phyloP scores from a whole-genome alignment of 2,113 vertebrate genomes.

The Camelus bactrianus region DNA sequence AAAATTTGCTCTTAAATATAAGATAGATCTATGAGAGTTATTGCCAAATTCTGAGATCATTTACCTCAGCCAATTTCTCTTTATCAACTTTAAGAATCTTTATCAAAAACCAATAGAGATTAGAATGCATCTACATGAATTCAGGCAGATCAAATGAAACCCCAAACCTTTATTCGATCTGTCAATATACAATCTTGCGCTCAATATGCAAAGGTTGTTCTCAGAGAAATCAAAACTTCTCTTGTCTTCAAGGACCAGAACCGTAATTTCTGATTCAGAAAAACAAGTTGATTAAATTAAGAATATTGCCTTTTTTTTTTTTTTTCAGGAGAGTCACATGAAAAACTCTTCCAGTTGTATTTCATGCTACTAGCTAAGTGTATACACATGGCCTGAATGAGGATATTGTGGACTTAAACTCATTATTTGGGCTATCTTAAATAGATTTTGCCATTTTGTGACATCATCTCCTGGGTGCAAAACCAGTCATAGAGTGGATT shows the following conservation, averaged over 20 bases:
- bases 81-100: slow-evolving; percentile 16
- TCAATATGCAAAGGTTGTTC: not conserved
- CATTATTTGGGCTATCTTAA: not conserved
- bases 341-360: not conserved
- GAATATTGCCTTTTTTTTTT: not conserved
- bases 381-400: not conserved
- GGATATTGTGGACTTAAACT: not conserved
- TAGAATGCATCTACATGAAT: not conserved
- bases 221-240: not conserved
- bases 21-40: not conserved
- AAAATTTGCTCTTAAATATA: not conserved
- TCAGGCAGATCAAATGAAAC: not conserved
- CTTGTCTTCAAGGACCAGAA: not conserved
- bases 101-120: slow-evolving; percentile 35
- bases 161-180: not conserved
- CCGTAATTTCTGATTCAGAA: not conserved
- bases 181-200: not conserved
- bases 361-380: not conserved
- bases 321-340: not conserved
- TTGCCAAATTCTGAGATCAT: slow-evolving; percentile 15
- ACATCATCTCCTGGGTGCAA: not conserved
- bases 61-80: slow-evolving; percentile 24
- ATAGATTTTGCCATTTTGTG: not conserved
- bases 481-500: not conserved
- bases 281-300: not conserved